phyloP scores from a whole-genome alignment of 2,888 invertebrate species.

The Penaeus monodon region DNA sequence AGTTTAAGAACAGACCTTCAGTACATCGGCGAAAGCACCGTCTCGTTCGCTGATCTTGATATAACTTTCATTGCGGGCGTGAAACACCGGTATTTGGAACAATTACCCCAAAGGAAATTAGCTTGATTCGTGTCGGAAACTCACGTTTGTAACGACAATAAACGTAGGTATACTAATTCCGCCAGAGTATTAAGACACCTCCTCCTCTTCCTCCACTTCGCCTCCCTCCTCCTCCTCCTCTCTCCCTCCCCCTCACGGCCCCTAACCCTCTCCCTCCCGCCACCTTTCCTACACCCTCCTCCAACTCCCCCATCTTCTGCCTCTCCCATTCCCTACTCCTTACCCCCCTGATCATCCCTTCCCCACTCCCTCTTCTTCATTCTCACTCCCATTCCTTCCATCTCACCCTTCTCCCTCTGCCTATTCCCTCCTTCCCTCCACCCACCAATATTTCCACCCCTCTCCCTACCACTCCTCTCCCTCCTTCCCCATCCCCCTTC shows the following conservation, averaged over 20 bases:
- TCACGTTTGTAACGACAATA: slow-evolving; percentile 25
- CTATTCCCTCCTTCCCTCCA: background rate
- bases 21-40: no score
- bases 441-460: no score
- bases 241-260: background rate
- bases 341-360: no score
- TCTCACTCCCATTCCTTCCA: no score
- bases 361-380: no score
- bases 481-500: background rate
- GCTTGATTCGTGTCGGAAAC: slow-evolving; percentile 59
- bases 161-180: background rate
- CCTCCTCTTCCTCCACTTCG: background rate
- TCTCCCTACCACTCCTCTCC: background rate
- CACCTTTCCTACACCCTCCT: background rate
- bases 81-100: slow-evolving; percentile 53
- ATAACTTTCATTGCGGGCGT: slow-evolving; percentile 46
- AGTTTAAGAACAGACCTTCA: no score
- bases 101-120: slow-evolving; percentile 55
- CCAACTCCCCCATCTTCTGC: background rate
- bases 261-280: background rate
- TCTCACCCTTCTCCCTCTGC: background rate
- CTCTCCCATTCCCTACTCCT: background rate
- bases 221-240: background rate
- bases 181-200: slow-evolving; percentile 5
- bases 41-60: slow-evolving; percentile 24